Evolutionary conservation across 2,888 invertebrate genomes (phyloP), one percentile per base, ranked within the genome.

Genomic region (Dryocosmus kuriphilus): DNA sequence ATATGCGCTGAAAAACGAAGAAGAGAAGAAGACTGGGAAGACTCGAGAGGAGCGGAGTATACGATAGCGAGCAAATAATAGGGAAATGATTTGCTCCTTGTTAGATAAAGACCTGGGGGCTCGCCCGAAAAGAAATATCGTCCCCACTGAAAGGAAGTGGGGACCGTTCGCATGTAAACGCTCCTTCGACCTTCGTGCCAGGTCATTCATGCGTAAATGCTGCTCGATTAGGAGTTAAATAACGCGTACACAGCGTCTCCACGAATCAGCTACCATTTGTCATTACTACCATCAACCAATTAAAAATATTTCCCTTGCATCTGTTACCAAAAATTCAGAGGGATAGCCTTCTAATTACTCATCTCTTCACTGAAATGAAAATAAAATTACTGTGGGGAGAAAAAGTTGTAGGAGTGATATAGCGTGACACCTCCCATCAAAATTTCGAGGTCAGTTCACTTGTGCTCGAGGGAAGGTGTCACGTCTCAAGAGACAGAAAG

Each of bases 51-150:
- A 86, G 85, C 83, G 83, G 19, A 85, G 86, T 86, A 84, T 80
- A 87, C 88, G 90, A 91, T 91, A 90, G 90, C 90, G 89, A 90
- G 90, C 89, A 90, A 91, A 91, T 91, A 91, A 91, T 91, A 91
- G 91, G 90, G 91, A 91, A 91, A 91, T 91, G 91, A 91, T 91
- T 91, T 91, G 91, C 91, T 91, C 90, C 91, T 90, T 91, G 91
- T 90, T 91, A 90, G 90, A 91, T 91, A 91, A 91, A 91, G 90
- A 88, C 88, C 86, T 84, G 86, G 87, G 89, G 87, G 88, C 87
- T 86, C 87, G 88, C 85, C 38, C 82, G 89, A 88, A 91, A 91
- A 91, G 90, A 91, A 91, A 91, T 91, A 91, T 91, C 89, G 89
- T 89, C 86, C 85, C 86, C 88, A 87, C 88, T 90, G 90, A 89